Evolutionary conservation across 1,140 invertebrate species (phyloP), one percentile per base, ranked within the genome.

Genomic region (Pteromalus puparum): DNA sequence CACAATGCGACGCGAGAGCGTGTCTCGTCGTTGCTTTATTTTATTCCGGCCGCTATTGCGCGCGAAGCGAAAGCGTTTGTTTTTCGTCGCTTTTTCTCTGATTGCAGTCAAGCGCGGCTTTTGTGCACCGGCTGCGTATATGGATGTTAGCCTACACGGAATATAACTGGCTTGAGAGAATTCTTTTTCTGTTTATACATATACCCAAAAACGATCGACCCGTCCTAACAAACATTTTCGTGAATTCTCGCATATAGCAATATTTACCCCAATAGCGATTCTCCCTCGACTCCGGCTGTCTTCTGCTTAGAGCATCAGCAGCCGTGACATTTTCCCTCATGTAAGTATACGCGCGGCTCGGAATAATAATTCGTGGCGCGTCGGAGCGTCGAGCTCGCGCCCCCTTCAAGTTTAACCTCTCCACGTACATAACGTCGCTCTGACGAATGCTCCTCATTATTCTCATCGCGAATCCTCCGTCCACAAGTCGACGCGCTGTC

Each of bases 361-460:
- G 68, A 73, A 76, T 76, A 76, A 76, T 48, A 76, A 76, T 76
- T 61, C 21, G 18, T 5, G 21, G 6, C 18, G 53, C 48, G 5
- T 53, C 48, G 21, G 53, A 61, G 53, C 53, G 2, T 21, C 53
- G 15, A 0, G 1, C 53, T 61, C 53, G 53, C 53, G 30, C 30
- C 30, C 18, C 53, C 53, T 4, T 61, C 53, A 61, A 61, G 53
- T 61, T 61, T 7, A 61, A 61, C 18, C 21, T 61, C 53, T 21
- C 48, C 48, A 53, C 13, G 48, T 53, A 53, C 48, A 18, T 53
- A 53, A 61, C 53, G 53, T 46, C 34, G 38, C n/a, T 34, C 34
- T 65, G 82, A 83, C 82, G 74, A 73, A 83, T 78, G 82, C 75
- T 83, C 75, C 79, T 79, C 82, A 83, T 83, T 83, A 83, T 46